Evolutionary conservation across 2,113 vertebrate species (phyloP), one percentile per base, ranked within the genome.

Genomic region (Macroglossus sobrinus): DNA sequence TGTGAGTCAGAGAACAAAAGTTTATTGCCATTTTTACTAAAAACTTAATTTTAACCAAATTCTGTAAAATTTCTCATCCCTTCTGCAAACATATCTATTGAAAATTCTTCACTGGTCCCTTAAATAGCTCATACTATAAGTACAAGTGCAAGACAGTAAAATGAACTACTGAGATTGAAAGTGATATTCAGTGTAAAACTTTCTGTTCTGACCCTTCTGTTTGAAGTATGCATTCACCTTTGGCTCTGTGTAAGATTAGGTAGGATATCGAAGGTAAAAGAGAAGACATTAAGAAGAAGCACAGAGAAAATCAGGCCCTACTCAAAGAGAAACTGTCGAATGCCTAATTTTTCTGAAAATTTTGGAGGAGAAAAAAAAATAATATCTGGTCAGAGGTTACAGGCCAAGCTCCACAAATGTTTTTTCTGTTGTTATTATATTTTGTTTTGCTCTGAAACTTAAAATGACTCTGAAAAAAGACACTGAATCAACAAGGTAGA

Each of bases 271-370:
- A 91, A 84, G 26, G 38, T 4, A 93, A 12, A 71, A 71, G 15
- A 91, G 13, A 94, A 80, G 30, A 81, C 90, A 43, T 0, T 53
- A 72, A 89, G 59, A 80, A 72, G 19, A 45, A 74, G 3, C 12
- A 63, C 16, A 84, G 18, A 59, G n/a, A 66, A 94, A 92, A 84
- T 12, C 28, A 59, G 22, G 4, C 2, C 12, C 28, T 47, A 38
- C 28, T 91, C 16, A 80, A 84, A 63, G 11, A 91, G 38, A 95
- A 90, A 90, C 91, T 94, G 22, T 74, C 89, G 90, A 89, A 74
- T 84, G 43, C 14, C 14, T 84, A 68, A 85, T 92, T 74, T 4
- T n/a, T 79, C 45, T 93, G 64, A 90, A 90, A 57, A 50, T 59
- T 35, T 69, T 47, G 4, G 50, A 72, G n/a, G 21, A 78, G 28